Conservation (phyloP, 2,113 vertebrate species). For the Macrotus californicus region DNA sequence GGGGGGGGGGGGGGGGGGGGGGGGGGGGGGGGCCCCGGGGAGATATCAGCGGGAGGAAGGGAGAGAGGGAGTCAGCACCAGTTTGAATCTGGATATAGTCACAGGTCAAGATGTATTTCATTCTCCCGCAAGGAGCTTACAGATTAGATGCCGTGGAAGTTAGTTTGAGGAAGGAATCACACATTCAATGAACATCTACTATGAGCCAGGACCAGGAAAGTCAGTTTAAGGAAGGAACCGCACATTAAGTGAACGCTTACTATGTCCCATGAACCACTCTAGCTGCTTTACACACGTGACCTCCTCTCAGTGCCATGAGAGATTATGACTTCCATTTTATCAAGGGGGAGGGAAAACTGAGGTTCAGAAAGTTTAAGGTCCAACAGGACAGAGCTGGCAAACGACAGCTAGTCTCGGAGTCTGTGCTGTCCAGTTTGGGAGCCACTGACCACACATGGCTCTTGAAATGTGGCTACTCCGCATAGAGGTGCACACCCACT, state of each 20-base stretch:
- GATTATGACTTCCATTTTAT: background rate
- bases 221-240: background rate
- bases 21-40: background rate
- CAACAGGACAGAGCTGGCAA: background rate
- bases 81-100: rapidly evolving
- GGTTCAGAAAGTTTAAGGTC: background rate
- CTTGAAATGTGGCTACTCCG: background rate
- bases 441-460: background rate
- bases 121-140: background rate
- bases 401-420: background rate
- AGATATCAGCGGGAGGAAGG: background rate
- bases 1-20: too few relatives aligned
- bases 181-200: background rate
- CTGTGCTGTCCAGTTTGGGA: background rate
- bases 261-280: rapidly evolving
- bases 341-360: background rate
- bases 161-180: background rate
- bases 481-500: rapidly evolving
- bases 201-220: background rate
- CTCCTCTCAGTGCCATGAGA: rapidly evolving
- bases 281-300: background rate
- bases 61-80: rapidly evolving
- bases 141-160: background rate
- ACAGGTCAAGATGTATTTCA: background rate
- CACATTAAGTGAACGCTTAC: background rate